A percentile compares a stretch with the other conserved stretches of the same genome.
Conservation (phyloP, 2,113 vertebrate genomes). For the Platichthys stellatus region DNA sequence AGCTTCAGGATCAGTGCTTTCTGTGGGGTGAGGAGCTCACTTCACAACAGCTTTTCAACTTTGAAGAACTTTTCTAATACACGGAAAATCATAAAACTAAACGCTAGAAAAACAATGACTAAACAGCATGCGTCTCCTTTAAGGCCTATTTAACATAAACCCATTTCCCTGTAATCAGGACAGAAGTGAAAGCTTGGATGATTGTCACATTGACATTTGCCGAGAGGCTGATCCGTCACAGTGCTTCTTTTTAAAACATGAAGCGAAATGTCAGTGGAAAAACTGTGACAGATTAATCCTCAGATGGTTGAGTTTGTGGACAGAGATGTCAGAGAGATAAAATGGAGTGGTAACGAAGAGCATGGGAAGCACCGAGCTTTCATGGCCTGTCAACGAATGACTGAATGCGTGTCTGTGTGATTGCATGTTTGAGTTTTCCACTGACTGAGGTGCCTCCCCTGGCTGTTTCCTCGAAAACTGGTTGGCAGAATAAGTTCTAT, state of each 20-base stretch:
- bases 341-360: conserved; percentile 44
- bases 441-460: not conserved
- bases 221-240: conserved; percentile 21
- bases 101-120: too few species aligned
- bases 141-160: not conserved
- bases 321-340: conserved; percentile 54
- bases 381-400: conserved; percentile 43
- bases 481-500: conserved; percentile 22
- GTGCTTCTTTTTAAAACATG: conserved; percentile 10
- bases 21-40: too few species aligned
- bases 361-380: conserved; percentile 38
- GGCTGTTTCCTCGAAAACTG: conserved; percentile 22
- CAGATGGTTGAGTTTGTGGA: conserved; percentile 19
- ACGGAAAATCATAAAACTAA: too few species aligned
- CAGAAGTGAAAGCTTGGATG: not conserved
- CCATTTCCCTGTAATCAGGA: conserved; percentile 11
- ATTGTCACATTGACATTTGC: conserved; percentile 18
- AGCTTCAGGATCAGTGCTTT: too few species aligned
- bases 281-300: conserved; percentile 26
- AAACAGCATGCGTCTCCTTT: not conserved
- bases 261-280: conserved; percentile 39
- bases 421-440: conserved; percentile 6
- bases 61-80: too few species aligned
- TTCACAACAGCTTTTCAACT: too few species aligned
- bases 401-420: conserved; percentile 11